A percentile compares a stretch with the other conserved stretches of the same genome.
phyloP scores from a whole-genome alignment of 2,113 vertebrate species.

The Philantomba maxwellii region DNA sequence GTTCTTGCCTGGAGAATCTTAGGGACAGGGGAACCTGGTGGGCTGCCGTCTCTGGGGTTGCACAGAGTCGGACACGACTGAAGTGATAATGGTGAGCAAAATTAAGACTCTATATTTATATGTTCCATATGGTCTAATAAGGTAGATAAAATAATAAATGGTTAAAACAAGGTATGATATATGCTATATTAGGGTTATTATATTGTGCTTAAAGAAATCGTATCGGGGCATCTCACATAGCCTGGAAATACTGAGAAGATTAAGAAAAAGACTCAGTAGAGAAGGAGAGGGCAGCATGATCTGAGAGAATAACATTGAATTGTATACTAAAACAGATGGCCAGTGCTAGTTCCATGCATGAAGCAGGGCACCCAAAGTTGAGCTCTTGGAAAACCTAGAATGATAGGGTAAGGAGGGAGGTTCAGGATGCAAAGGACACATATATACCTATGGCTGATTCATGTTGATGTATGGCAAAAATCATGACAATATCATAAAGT shows the following conservation, averaged over 20 bases:
- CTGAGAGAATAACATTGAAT: not conserved
- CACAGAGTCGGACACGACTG: no score
- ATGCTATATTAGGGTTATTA: not conserved
- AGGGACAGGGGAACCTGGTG: no score
- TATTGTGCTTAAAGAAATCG: not conserved
- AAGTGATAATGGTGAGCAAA: not conserved
- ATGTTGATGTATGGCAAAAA: not conserved
- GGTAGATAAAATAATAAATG: not conserved
- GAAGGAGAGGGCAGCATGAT: not conserved
- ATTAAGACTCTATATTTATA: not conserved
- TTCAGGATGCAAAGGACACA: not conserved
- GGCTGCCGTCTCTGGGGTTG: no score
- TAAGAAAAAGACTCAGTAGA: not conserved
- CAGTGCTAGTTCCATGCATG: not conserved
- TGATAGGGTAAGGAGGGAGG: not conserved
- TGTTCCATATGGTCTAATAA: not conserved
- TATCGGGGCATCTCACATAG: accelerated
- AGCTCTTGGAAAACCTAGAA: not conserved
- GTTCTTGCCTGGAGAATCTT: no score
- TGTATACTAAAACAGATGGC: not conserved
- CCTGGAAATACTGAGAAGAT: not conserved
- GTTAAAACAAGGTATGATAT: not conserved
- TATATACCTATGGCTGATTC: not conserved
- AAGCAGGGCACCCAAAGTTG: not conserved
- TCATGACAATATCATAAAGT: not conserved